These are phyloP conservation scores for Gonocerus acuteangulatus DNA, from an alignment of 2,888 invertebrate species.

Conservation along the genomic window DNA sequence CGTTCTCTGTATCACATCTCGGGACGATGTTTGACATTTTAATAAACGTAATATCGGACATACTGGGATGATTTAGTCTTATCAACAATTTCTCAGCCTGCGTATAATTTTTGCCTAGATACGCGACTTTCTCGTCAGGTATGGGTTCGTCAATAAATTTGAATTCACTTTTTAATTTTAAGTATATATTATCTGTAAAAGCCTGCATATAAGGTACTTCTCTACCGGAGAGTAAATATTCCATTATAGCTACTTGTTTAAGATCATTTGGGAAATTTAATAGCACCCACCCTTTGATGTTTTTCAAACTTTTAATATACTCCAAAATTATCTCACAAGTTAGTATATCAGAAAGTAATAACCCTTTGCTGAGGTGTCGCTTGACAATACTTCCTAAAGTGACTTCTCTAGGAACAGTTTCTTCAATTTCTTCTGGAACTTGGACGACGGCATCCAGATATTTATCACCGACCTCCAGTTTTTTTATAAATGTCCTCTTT, in stretches of 20 bases:
- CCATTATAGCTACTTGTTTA: conserved; percentile 52
- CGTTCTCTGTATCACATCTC: not conserved
- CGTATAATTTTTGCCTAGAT: too few species aligned
- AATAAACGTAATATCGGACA: not conserved
- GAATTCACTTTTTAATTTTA: conserved; percentile 30
- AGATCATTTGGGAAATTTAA: conserved; percentile 56
- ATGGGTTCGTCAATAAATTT: not conserved
- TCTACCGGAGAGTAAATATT: conserved; percentile 52
- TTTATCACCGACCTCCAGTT: not conserved
- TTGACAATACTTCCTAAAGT: not conserved
- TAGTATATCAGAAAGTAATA: conserved; percentile 50
- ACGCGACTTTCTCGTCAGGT: too few species aligned
- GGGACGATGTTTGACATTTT: conserved; percentile 13
- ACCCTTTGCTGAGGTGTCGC: conserved; percentile 45
- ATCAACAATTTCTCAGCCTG: too few species aligned
- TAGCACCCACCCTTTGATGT: conserved; percentile 54
- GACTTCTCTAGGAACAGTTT: too few species aligned
- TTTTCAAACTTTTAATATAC: conserved; percentile 49
- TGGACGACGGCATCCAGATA: not conserved
- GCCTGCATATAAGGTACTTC: conserved; percentile 43
- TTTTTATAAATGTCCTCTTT: not conserved
- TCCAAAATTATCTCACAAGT: conserved; percentile 53
- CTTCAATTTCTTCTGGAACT: not conserved
- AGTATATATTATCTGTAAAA: conserved; percentile 20
- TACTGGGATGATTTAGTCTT: not conserved